phyloP scores from a whole-genome alignment of 1,140 invertebrate genomes.

The Augochlora pura region DNA sequence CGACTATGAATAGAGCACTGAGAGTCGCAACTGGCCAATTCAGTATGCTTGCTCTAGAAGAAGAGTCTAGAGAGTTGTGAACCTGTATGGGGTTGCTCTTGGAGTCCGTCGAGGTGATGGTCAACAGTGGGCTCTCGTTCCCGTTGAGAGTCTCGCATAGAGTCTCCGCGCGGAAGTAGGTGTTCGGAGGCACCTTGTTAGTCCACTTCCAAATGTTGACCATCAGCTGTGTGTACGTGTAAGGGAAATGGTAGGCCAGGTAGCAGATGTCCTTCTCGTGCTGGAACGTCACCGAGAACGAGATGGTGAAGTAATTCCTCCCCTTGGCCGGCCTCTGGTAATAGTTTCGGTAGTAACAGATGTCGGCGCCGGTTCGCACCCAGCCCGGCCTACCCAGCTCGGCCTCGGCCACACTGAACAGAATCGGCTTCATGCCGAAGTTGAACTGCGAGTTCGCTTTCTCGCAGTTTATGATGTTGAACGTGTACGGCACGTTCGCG shows the following conservation, averaged over 20 bases:
- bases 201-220: constrained; percentile 85
- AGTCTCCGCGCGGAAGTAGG: constrained; percentile 84
- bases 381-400: constrained; percentile 85
- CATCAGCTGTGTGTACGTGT: constrained; percentile 90
- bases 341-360: constrained; percentile 91
- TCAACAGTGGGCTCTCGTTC: constrained; percentile 90
- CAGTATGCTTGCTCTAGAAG: not conserved
- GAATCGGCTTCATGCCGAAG: constrained; percentile 95
- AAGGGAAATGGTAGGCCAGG: constrained; percentile 95
- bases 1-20: no score
- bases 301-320: constrained; percentile 88
- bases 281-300: constrained; percentile 91
- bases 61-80: not conserved
- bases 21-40: no score
- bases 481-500: constrained; percentile 86
- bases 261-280: constrained; percentile 92
- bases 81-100: constrained; percentile 81
- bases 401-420: constrained; percentile 91
- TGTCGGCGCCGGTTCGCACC: constrained; percentile 87
- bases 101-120: constrained; percentile 87
- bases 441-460: constrained; percentile 95
- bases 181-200: constrained; percentile 64
- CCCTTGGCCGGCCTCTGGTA: constrained; percentile 82
- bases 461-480: constrained; percentile 96
- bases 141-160: constrained; percentile 88